A percentile compares a stretch with the other conserved stretches of the same genome.
Evolutionary conservation across 2,888 invertebrate genomes (phyloP).

Genomic region (Ormyrus pomaceus): DNA sequence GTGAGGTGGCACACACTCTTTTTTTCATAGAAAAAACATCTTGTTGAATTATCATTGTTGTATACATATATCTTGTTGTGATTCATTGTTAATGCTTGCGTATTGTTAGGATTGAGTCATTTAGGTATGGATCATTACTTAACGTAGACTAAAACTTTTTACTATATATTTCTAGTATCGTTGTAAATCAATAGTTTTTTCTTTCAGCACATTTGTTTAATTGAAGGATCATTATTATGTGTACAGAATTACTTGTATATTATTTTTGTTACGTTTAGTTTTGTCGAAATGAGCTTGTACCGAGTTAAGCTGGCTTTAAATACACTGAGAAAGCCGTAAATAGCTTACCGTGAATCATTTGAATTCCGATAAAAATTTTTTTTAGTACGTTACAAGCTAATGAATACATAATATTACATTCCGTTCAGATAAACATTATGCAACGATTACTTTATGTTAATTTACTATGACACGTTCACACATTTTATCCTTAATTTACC

Average conservation of each 20-base stretch:
- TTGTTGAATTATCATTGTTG: slow-evolving; percentile 72
- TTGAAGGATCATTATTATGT: slow-evolving; percentile 48
- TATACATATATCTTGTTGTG: slow-evolving; percentile 75
- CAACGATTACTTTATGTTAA: slow-evolving; percentile 28
- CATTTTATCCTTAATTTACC: slow-evolving; percentile 35
- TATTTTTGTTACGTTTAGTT: slow-evolving; percentile 41
- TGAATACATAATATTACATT: slow-evolving; percentile 41
- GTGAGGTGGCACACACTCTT: slow-evolving; percentile 69
- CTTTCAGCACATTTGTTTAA: slow-evolving; percentile 71
- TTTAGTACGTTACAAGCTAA: slow-evolving; percentile 13
- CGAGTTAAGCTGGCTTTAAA: slow-evolving; percentile 8
- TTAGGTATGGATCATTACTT: slow-evolving; percentile 76
- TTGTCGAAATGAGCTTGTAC: slow-evolving; percentile 24
- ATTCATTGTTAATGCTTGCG: slow-evolving; percentile 77
- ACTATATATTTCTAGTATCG: slow-evolving; percentile 67
- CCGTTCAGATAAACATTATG: slow-evolving; percentile 40
- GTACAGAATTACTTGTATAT: slow-evolving; percentile 42
- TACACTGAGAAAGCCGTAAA: slow-evolving; percentile 17
- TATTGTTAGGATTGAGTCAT: slow-evolving; percentile 76
- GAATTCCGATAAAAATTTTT: slow-evolving; percentile 1
- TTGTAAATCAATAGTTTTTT: slow-evolving; percentile 70
- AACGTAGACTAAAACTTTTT: slow-evolving; percentile 72
- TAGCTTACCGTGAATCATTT: background rate
- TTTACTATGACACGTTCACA: slow-evolving; percentile 26
- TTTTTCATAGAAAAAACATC: slow-evolving; percentile 62